Evolutionary conservation across 2,113 vertebrate genomes (phyloP).

Genomic region (Ictalurus punctatus): DNA sequence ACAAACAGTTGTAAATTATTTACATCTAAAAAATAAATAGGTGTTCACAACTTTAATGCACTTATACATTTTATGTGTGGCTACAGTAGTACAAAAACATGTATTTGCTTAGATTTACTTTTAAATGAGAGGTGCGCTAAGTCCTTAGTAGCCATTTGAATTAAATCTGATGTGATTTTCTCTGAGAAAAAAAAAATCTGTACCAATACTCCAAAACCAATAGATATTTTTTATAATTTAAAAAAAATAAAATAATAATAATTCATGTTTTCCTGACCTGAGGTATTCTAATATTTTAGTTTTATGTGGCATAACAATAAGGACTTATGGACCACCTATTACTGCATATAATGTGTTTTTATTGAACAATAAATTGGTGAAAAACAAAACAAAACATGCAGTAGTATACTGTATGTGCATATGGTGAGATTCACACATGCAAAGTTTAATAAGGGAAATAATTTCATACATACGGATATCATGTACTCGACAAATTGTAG

Average conservation of each 20-base stretch:
- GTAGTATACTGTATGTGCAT: constrained; percentile 50
- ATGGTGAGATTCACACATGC: constrained; percentile 17
- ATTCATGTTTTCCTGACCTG: constrained; percentile 20
- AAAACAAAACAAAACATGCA: constrained; percentile 44
- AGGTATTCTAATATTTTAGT: constrained; percentile 36
- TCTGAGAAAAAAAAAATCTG: background rate
- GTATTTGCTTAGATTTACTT: constrained; percentile 54
- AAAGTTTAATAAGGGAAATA: constrained; percentile 31
- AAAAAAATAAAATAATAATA: background rate
- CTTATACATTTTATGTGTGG: constrained; percentile 70
- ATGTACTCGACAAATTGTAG: background rate
- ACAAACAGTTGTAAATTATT: constrained; percentile 58
- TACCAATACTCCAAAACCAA: background rate
- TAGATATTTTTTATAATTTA: background rate
- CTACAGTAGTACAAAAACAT: constrained; percentile 73
- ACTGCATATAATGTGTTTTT: constrained; percentile 50
- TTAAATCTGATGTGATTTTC: background rate
- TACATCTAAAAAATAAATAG: constrained; percentile 75
- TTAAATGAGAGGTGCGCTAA: constrained; percentile 59
- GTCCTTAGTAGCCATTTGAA: constrained; percentile 58
- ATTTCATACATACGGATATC: constrained; percentile 31
- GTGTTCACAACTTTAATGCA: constrained; percentile 74
- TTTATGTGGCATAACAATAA: constrained; percentile 54
- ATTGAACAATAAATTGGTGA: constrained; percentile 47
- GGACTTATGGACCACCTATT: constrained; percentile 62